These are phyloP conservation scores for Merluccius polli DNA, from an alignment of 2,797 vertebrate species.

Conservation along the genomic window DNA sequence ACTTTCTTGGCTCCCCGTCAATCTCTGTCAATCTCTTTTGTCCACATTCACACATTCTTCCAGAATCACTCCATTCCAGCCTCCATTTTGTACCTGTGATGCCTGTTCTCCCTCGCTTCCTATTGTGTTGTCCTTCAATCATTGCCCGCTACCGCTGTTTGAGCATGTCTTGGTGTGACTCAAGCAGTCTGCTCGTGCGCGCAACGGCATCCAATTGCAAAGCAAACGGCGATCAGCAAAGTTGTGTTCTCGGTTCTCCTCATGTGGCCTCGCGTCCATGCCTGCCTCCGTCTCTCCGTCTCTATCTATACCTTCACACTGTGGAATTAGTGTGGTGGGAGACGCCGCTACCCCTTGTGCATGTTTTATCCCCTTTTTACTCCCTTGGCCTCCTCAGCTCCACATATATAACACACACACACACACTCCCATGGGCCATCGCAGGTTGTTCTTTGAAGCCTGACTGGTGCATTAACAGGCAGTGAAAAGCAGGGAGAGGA, in stretches of 20 bases:
- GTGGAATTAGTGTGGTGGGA: neutral
- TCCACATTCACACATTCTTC: too few species aligned
- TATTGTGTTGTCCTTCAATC: too few species aligned
- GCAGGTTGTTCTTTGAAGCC: constrained; percentile 1
- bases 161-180: neutral
- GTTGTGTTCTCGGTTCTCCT: neutral
- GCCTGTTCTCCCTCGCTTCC: too few species aligned
- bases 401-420: constrained; percentile 6
- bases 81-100: too few species aligned
- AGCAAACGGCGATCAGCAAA: too few species aligned
- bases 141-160: too few species aligned
- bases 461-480: neutral
- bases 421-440: neutral
- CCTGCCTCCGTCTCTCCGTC: constrained; percentile 6
- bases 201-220: neutral
- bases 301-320: neutral
- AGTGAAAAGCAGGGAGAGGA: neutral
- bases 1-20: too few species aligned
- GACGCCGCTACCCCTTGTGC: neutral
- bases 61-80: too few species aligned
- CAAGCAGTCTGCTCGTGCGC: too few species aligned
- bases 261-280: neutral
- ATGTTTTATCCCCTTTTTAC: neutral
- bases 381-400: constrained; percentile 2
- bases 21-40: too few species aligned